A percentile compares a stretch with the other conserved stretches of the same genome.
phyloP scores from a whole-genome alignment of 2,797 vertebrate genomes.

The Hippoglossus hippoglossus region DNA sequence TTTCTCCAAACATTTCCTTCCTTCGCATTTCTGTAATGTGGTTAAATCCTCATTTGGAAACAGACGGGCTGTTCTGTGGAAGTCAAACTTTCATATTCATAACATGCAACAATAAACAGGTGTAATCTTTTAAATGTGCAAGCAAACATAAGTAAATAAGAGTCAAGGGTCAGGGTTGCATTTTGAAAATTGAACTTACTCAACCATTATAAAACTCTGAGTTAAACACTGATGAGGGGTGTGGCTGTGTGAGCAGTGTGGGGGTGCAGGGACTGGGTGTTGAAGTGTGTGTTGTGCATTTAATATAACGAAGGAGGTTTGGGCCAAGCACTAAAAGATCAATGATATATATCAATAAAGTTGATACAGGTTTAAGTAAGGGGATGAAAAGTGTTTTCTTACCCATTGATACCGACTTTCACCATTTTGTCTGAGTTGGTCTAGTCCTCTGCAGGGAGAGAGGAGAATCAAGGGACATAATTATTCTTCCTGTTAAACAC shows the following conservation, averaged over 20 bases:
- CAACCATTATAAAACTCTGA: not conserved
- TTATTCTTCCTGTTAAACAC: not conserved
- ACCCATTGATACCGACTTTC: constrained; percentile 89
- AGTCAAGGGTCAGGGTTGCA: too few relatives aligned
- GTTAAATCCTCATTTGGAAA: not conserved
- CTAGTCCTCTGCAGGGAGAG: constrained; percentile 77
- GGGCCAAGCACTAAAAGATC: not conserved
- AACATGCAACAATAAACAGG: too few relatives aligned
- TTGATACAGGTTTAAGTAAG: not conserved
- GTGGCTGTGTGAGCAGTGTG: not conserved
- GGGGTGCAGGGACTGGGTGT: not conserved
- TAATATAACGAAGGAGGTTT: not conserved
- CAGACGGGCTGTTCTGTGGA: too few relatives aligned
- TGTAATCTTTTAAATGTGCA: too few relatives aligned
- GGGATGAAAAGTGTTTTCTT: constrained; percentile 55
- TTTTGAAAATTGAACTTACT: not conserved
- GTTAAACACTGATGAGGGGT: not conserved
- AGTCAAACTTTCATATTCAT: too few relatives aligned
- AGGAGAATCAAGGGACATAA: not conserved
- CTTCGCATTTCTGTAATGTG: not conserved
- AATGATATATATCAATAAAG: too few relatives aligned
- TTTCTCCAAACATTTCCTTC: not conserved
- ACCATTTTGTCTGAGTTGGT: constrained; percentile 85
- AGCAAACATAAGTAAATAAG: too few relatives aligned
- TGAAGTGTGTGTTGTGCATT: not conserved